These are phyloP conservation scores for Pelusios castaneus DNA, from an alignment of 2,113 vertebrate genomes.

Conservation along the genomic window DNA sequence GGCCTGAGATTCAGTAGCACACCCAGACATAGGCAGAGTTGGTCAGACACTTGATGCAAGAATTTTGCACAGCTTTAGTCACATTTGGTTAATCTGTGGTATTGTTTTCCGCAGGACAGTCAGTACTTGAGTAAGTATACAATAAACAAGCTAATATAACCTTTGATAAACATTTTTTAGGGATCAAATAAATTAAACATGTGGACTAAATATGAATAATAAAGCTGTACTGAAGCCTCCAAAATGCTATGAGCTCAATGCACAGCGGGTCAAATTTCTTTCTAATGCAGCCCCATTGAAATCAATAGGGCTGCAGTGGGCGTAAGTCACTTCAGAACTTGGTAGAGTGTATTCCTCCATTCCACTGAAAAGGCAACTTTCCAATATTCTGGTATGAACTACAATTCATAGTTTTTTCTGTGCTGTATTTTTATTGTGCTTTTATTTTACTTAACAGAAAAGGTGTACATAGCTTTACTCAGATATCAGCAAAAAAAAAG, in stretches of 20 bases:
- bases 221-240: neutral
- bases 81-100: neutral
- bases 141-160: neutral
- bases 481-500: neutral
- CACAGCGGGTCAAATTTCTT: neutral
- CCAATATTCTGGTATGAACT: neutral
- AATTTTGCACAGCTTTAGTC: neutral
- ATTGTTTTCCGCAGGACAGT: neutral
- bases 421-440: neutral
- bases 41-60: neutral
- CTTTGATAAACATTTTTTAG: neutral
- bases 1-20: neutral
- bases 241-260: neutral
- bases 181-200: neutral
- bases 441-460: conserved; percentile 6
- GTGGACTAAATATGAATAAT: neutral
- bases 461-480: neutral
- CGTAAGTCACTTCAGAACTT: neutral
- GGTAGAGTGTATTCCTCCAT: neutral
- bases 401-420: neutral
- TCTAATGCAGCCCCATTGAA: neutral
- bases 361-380: neutral
- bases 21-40: neutral
- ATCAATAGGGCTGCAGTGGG: neutral
- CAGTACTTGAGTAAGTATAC: neutral